Base-by-base conservation (phyloP, 1,140 invertebrate genomes). In the Physella acuta region DNA sequence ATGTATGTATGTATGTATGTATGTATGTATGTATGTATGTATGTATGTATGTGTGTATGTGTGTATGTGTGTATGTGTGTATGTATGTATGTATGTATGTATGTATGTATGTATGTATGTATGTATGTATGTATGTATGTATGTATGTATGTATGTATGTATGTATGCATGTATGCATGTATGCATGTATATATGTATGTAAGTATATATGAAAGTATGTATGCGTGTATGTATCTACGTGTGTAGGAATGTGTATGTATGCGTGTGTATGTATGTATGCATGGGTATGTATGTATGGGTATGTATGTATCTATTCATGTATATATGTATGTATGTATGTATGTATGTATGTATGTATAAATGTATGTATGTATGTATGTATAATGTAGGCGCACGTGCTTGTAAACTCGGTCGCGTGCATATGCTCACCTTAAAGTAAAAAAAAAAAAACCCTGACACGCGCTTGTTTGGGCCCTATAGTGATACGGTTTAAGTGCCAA, bases 1-100 rank as follows among this genome's bases (percentile, higher is more conserved):
- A n/a, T n/a, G n/a, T n/a, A 39, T 37, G 37, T n/a, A 33, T 44
- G 24, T 24, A 28, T 60, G 16, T 5, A 5, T 60, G 31, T 60
- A 20, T 30, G 16, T 30, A 8, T 17, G 26, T 61, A 0, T 31
- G 24, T 28, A 1, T 60, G n/a, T 31, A n/a, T 31, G 28, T 60
- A n/a, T 60, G 58, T 60, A n/a, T 60, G 28, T 60, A 31, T 60
- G 58, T 30, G 28, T 60, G 58, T 8, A 11, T 60, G 28, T 60
- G 58, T 3, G 58, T 0, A 31, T 1, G 58, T 1, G 58, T 30
- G 58, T 8, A 26, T 8, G 30, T 31, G 11, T n/a, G n/a, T 17
- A 33, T 33, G 58, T 26, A 16, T 26, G 58, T 33, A 33, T 30
- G 8, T 11, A 20, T 11, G 8, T 44, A 20, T 20, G 8, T 44